Conservation (phyloP, 2,113 vertebrate genomes). For the Ibidorhyncha struthersii region DNA sequence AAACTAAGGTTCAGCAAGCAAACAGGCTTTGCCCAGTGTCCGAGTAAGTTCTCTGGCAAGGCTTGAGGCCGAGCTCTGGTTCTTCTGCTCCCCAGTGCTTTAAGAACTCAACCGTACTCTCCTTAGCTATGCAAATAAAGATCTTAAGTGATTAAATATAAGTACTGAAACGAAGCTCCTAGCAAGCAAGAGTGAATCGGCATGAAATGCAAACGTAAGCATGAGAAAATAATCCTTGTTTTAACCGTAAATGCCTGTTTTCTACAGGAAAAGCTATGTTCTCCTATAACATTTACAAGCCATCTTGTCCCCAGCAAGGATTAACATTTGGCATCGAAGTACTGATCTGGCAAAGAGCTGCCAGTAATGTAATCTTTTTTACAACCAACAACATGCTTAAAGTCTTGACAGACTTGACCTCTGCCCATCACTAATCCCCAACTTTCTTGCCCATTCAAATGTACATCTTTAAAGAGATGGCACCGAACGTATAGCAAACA, state of each 20-base stretch:
- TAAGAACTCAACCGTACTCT: background rate
- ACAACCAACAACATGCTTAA: constrained; percentile 49
- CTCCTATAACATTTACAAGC: constrained; percentile 75
- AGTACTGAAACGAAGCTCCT: constrained; percentile 8
- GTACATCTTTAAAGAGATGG: constrained; percentile 36
- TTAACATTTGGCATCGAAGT: constrained; percentile 74
- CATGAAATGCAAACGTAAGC: constrained; percentile 71
- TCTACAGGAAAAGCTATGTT: constrained; percentile 68
- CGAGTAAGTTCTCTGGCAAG: background rate
- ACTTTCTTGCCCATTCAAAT: constrained; percentile 65
- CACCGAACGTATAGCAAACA: background rate
- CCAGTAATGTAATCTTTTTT: constrained; percentile 68
- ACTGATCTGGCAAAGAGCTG: constrained; percentile 57
- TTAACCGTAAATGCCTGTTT: constrained; percentile 67
- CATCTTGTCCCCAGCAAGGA: constrained; percentile 72
- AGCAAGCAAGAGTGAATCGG: constrained; percentile 31
- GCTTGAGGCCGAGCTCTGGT: background rate
- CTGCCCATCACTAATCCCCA: constrained; percentile 14
- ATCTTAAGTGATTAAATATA: background rate
- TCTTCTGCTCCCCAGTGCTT: background rate
- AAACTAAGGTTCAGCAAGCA: background rate
- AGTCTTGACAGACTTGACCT: constrained; percentile 53
- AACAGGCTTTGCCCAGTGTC: background rate
- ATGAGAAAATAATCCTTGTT: constrained; percentile 64
- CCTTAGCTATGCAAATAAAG: constrained; percentile 30